A percentile compares a stretch with the other conserved stretches of the same genome.
phyloP scores from a whole-genome alignment of 2,797 vertebrate species.

The Balearica regulorum region DNA sequence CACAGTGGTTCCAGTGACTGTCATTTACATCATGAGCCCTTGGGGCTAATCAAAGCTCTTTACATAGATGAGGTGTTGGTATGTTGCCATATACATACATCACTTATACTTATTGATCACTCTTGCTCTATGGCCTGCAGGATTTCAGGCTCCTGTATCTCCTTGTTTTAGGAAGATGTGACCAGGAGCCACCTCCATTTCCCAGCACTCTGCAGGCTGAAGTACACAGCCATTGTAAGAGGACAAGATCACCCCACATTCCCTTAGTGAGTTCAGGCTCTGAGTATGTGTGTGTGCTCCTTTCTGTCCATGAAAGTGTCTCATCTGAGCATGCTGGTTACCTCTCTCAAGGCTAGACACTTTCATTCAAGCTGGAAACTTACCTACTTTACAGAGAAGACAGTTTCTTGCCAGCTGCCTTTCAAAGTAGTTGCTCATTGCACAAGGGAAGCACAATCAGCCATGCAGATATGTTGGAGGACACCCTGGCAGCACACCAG shows the following conservation, averaged over 20 bases:
- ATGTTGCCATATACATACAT: not conserved
- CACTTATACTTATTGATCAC: not conserved
- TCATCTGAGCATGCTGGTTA: not conserved
- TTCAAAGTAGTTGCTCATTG: not conserved
- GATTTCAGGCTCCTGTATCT: not conserved
- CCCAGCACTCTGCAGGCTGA: not conserved
- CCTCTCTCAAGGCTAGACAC: not conserved
- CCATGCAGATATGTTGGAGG: not conserved
- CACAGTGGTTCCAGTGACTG: not conserved
- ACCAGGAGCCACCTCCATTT: not conserved
- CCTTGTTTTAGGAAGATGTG: not conserved
- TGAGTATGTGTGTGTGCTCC: fast-evolving
- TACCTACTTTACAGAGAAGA: not conserved
- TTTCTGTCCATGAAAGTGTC: not conserved
- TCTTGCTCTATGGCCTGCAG: not conserved
- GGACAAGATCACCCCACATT: not conserved
- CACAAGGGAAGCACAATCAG: not conserved
- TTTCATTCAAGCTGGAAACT: not conserved
- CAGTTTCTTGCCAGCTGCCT: not conserved
- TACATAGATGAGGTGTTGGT: not conserved
- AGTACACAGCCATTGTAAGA: not conserved
- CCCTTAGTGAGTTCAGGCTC: not conserved
- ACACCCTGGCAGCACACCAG: not conserved
- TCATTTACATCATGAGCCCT: fast-evolving
- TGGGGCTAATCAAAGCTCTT: not conserved